Percentiles rank a stretch among this genome's conserved stretches.
These are phyloP conservation scores for Melanerpes formicivorus DNA, from an alignment of 2,113 vertebrate species.

Conservation along the genomic window DNA sequence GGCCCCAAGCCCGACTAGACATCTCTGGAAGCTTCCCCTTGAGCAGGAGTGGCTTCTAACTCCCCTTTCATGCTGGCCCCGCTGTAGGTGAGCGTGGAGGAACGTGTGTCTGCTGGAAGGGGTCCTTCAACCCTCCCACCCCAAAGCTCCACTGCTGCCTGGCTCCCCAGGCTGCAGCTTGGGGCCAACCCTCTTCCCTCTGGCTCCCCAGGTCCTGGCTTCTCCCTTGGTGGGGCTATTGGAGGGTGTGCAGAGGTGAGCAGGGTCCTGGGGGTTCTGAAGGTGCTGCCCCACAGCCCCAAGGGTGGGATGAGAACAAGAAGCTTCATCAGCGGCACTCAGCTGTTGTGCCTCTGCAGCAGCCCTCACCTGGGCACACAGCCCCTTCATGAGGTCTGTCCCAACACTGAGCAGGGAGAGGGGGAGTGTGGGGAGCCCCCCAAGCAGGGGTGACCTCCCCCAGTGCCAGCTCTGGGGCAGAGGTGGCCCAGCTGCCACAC, in stretches of 20 bases:
- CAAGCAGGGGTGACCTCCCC: neutral
- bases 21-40: conserved; percentile 29
- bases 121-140: neutral
- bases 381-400: fast-evolving
- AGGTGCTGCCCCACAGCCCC: fast-evolving
- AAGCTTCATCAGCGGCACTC: fast-evolving
- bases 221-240: fast-evolving
- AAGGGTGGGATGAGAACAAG: fast-evolving
- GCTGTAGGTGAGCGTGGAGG: fast-evolving
- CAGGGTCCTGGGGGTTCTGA: neutral
- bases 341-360: neutral
- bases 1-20: neutral
- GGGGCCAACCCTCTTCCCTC: neutral
- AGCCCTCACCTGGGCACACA: neutral
- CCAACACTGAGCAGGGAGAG: neutral
- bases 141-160: fast-evolving
- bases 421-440: fast-evolving
- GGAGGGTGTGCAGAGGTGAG: fast-evolving
- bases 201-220: fast-evolving
- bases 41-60: conserved; percentile 9
- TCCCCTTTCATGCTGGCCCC: neutral
- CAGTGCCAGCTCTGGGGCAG: neutral
- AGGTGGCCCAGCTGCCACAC: neutral
- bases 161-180: neutral
- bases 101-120: neutral